A percentile compares a stretch with the other conserved stretches of the same genome.
Conservation (phyloP, 1,140 invertebrate genomes). For the Oryctes rhinoceros region DNA sequence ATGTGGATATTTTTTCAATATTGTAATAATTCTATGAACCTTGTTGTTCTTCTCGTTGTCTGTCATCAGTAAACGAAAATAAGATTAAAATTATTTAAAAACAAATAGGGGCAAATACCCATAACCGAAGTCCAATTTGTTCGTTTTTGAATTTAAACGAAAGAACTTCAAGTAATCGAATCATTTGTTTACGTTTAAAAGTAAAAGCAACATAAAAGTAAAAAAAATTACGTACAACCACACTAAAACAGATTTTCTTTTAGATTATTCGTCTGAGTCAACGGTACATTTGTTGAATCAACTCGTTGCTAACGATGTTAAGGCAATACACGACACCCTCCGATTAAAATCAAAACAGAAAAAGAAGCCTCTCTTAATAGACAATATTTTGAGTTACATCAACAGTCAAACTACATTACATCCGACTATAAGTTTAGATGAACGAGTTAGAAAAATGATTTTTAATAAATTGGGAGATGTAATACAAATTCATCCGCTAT, state of each 20-base stretch:
- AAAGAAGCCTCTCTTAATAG: background rate
- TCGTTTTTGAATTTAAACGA: too few relatives aligned
- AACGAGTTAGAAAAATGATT: conserved; percentile 16
- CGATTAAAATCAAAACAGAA: background rate
- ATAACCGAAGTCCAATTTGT: too few relatives aligned
- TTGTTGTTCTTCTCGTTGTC: too few relatives aligned
- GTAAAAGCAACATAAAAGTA: too few relatives aligned
- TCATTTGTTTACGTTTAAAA: too few relatives aligned
- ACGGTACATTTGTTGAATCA: background rate
- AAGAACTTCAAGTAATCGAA: too few relatives aligned
- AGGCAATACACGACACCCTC: background rate
- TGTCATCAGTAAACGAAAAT: too few relatives aligned
- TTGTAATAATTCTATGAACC: too few relatives aligned
- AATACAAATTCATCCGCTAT: background rate
- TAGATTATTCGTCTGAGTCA: conserved; percentile 2
- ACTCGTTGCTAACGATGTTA: background rate
- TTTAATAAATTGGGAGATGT: background rate
- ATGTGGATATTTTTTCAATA: too few relatives aligned
- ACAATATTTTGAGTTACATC: background rate
- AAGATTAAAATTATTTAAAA: background rate
- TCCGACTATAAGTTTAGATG: background rate
- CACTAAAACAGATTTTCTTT: background rate
- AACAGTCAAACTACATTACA: conserved; percentile 16
- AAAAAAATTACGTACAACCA: too few relatives aligned
- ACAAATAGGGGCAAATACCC: too few relatives aligned